Evolutionary conservation across 2,797 vertebrate species (phyloP), one percentile per base, ranked within the genome.

Genomic region (Sebastes hubbsi): DNA sequence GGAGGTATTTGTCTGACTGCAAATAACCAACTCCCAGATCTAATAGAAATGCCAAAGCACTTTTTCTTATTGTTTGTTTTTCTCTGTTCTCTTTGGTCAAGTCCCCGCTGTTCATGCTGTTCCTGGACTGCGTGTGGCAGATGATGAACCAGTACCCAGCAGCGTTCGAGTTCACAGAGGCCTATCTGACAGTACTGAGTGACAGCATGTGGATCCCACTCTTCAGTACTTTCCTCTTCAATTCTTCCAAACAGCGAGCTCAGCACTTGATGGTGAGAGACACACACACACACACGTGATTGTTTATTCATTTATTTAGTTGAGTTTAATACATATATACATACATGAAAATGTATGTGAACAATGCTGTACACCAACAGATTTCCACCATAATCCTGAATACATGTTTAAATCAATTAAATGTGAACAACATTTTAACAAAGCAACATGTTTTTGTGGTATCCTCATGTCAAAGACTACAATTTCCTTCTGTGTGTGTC

Each of bases 101-200:
- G 99, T 97, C 96, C 46, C 98, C 98, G 1, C 86, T 99, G 90
- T 99, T 99, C 92, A 79, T 97, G 90, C 95, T 99, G 64, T 99
- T 99, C 93, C 93, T 99, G 91, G 97, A 99, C 92, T 98, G 98
- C 20, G 96, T 97, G 13, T 99, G 98, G 99, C 98, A 99, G 93
- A 96, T 99, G 77, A 94, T 98, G 36, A 97, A 97, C 22, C 98
- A 99, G 58, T 97, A 98, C 87, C 98, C 98, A 6, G 95, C 97
- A 11, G 98, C 98, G 12, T 99, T 99, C 0, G 97, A 99, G 93
- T 99, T 99, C 88, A 98, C 98, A 0, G 99, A 99, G 82, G 85
- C 96, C 25, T 99, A 99, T 89, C 87, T 99, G 91, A 96, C 96
- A 0, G 92, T 99, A 27, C 83, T 99, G 87, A 92, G 96, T 2